phyloP scores from a whole-genome alignment of 2,888 invertebrate genomes.

The Ophion ventricosus region DNA sequence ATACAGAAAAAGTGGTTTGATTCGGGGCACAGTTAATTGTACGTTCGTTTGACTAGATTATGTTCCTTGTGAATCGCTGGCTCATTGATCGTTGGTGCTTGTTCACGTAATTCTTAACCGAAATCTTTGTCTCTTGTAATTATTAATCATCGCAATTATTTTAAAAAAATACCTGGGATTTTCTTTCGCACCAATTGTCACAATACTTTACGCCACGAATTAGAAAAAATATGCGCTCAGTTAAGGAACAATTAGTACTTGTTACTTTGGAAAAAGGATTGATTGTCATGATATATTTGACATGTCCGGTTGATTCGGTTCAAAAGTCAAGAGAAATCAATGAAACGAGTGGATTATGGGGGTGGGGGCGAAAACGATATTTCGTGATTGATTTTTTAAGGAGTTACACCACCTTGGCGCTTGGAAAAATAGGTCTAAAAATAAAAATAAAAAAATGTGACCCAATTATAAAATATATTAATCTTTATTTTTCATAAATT shows the following conservation, averaged over 20 bases:
- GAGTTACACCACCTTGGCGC: too few species aligned
- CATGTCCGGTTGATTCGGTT: too few species aligned
- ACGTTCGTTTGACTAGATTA: conserved; percentile 59
- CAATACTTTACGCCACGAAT: neutral
- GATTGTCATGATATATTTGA: too few species aligned
- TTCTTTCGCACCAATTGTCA: neutral
- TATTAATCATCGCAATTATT: neutral
- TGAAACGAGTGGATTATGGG: neutral
- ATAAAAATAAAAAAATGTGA: too few species aligned
- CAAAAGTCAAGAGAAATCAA: neutral
- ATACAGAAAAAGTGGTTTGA: neutral
- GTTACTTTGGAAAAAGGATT: too few species aligned
- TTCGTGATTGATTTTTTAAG: too few species aligned
- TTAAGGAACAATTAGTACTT: too few species aligned
- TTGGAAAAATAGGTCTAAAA: too few species aligned
- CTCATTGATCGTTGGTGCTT: neutral
- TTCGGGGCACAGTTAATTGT: conserved; percentile 15
- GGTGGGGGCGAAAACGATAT: too few species aligned
- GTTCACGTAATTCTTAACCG: neutral
- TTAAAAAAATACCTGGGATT: too few species aligned
- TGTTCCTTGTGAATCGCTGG: neutral
- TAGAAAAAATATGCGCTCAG: neutral
- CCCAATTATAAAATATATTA: too few species aligned
- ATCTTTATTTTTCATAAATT: too few species aligned
- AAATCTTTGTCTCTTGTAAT: conserved; percentile 4